phyloP scores from a whole-genome alignment of 1,140 invertebrate species.

The Polyergus mexicanus region DNA sequence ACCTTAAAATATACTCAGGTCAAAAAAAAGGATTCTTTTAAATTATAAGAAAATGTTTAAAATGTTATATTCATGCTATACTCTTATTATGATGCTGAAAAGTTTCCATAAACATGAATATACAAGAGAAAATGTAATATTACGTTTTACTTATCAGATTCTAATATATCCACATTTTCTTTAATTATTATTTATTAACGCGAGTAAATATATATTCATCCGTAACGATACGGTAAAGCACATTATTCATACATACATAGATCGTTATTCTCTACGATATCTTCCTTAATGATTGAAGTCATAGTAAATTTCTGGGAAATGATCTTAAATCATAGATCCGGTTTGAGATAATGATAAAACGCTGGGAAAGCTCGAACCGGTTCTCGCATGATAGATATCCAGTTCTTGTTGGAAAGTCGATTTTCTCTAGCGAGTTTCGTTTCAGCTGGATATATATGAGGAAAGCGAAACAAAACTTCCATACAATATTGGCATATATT shows the following conservation, averaged over 20 bases:
- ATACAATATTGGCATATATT: neutral
- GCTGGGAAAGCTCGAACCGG: constrained; percentile 48
- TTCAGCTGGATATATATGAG: neutral
- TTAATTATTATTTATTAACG: constrained; percentile 3
- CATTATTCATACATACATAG: neutral
- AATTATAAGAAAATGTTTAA: constrained; percentile 3
- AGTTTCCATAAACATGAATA: neutral
- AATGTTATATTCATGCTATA: neutral
- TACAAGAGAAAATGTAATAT: neutral
- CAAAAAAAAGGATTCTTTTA: neutral
- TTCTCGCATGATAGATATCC: constrained; percentile 35
- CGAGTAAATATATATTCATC: neutral
- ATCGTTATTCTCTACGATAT: constrained; percentile 32
- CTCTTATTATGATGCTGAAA: neutral
- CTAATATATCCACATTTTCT: neutral
- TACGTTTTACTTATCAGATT: neutral
- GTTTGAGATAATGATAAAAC: constrained; percentile 56
- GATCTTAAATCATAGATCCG: constrained; percentile 60
- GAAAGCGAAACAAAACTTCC: neutral
- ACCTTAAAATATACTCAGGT: neutral
- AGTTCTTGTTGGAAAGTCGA: constrained; percentile 46
- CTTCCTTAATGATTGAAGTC: constrained; percentile 38
- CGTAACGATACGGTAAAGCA: neutral
- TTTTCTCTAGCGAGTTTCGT: constrained; percentile 38
- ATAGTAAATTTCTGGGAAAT: constrained; percentile 51